These are phyloP conservation scores for Parelbella ahira DNA, from an alignment of 2,888 invertebrate species.

Conservation along the genomic window DNA sequence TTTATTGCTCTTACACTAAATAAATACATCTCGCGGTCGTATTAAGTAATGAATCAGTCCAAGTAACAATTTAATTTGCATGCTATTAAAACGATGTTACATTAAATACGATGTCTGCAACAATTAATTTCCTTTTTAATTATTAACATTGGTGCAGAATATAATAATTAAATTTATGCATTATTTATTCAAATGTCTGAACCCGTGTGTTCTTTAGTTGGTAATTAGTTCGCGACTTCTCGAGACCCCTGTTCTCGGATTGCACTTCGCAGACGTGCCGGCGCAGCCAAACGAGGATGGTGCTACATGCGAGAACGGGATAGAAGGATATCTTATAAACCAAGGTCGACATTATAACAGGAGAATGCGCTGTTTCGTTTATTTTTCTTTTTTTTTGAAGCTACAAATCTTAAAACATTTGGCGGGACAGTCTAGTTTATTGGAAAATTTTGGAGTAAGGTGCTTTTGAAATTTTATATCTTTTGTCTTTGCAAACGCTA, in stretches of 20 bases:
- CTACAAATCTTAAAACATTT: conserved; percentile 19
- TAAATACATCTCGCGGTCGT: too few relatives aligned
- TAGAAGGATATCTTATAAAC: conserved; percentile 18
- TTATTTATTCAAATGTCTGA: background rate
- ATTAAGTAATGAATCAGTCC: too few relatives aligned
- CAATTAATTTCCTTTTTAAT: too few relatives aligned
- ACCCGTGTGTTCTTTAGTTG: background rate
- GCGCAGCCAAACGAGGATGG: conserved; percentile 52
- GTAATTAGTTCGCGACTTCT: conserved; percentile 10
- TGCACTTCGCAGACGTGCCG: conserved; percentile 53
- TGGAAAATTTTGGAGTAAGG: too few relatives aligned
- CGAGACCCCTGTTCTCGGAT: conserved; percentile 21
- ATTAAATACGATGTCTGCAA: too few relatives aligned
- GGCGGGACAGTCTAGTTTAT: background rate
- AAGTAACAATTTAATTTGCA: too few relatives aligned
- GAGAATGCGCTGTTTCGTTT: conserved; percentile 9
- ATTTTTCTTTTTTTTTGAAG: conserved; percentile 5
- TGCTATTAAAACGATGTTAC: too few relatives aligned
- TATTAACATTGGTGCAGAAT: too few relatives aligned
- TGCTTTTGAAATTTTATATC: too few relatives aligned
- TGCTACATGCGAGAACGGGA: conserved; percentile 35
- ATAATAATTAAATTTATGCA: background rate
- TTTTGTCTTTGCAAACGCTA: too few relatives aligned
- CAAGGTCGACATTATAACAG: conserved; percentile 26
- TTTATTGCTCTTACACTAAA: too few relatives aligned